Percentiles rank a stretch among this genome's conserved stretches.
Evolutionary conservation across 2,888 invertebrate species (phyloP).

Genomic region (Cistogaster globosa): DNA sequence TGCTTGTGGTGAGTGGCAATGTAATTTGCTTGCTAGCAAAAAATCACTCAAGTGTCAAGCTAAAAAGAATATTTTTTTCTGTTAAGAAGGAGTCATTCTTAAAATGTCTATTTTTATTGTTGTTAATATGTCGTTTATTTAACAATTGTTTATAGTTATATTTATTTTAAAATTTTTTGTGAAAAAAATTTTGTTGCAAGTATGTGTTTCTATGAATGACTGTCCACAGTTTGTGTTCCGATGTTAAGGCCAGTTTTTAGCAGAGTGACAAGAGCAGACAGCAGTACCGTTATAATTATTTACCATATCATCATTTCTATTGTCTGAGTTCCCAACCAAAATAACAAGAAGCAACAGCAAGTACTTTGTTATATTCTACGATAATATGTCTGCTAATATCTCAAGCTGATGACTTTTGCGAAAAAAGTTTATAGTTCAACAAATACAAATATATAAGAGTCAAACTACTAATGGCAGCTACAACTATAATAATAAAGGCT

Average conservation of each 20-base stretch:
- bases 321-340: constrained; percentile 19
- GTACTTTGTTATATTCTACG: constrained; percentile 50
- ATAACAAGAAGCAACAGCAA: constrained; percentile 3
- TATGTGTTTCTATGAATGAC: constrained; percentile 66
- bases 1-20: constrained; percentile 61
- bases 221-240: constrained; percentile 52
- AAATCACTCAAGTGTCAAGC: constrained; percentile 68
- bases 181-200: constrained; percentile 42
- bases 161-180: constrained; percentile 29
- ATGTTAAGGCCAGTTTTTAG: constrained; percentile 36
- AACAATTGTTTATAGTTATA: constrained; percentile 46
- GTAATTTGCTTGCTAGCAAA: constrained; percentile 70
- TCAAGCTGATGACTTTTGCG: constrained; percentile 37
- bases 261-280: constrained; percentile 16
- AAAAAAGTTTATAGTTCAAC: not conserved
- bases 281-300: constrained; percentile 52
- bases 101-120: constrained; percentile 36
- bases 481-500: constrained; percentile 3
- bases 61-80: constrained; percentile 59
- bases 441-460: not conserved
- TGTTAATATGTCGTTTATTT: constrained; percentile 5
- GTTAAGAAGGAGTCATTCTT: constrained; percentile 25
- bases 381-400: constrained; percentile 41
- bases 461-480: constrained; percentile 8
- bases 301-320: constrained; percentile 42